These are phyloP conservation scores for Polymixis lichenea DNA, from an alignment of 2,888 invertebrate species.

Conservation along the genomic window DNA sequence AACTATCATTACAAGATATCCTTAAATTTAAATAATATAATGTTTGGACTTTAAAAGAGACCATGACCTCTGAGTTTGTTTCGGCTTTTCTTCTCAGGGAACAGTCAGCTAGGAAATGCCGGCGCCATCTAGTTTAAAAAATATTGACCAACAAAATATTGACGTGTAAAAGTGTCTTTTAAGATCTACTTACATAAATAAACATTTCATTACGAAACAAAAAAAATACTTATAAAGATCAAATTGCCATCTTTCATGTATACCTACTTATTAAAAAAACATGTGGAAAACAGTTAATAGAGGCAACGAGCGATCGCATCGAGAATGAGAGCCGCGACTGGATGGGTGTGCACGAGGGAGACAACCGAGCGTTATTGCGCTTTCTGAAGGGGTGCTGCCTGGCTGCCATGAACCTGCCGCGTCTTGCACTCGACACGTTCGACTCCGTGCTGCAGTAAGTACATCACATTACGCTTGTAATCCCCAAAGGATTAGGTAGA, in stretches of 20 bases:
- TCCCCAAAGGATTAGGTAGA: neutral
- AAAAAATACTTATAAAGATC: neutral
- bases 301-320: slow-evolving; percentile 67
- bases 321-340: slow-evolving; percentile 65
- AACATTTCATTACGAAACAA: too few species aligned
- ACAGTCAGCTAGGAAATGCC: too few species aligned
- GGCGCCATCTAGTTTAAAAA: too few species aligned
- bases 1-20: neutral
- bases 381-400: slow-evolving; percentile 96
- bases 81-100: too few species aligned
- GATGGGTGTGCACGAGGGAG: slow-evolving; percentile 89
- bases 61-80: too few species aligned
- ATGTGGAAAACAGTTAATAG: slow-evolving; percentile 75
- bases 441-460: slow-evolving; percentile 63
- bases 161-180: too few species aligned
- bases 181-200: too few species aligned
- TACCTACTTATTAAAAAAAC: neutral
- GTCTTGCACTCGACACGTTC: slow-evolving; percentile 94
- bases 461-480: neutral
- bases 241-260: neutral
- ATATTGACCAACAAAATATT: too few species aligned
- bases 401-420: slow-evolving; percentile 93
- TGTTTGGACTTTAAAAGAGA: too few species aligned
- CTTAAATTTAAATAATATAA: too few species aligned
- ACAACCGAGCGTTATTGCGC: slow-evolving; percentile 94